Evolutionary conservation across 2,888 invertebrate species (phyloP).

Genomic region (Empis livida): DNA sequence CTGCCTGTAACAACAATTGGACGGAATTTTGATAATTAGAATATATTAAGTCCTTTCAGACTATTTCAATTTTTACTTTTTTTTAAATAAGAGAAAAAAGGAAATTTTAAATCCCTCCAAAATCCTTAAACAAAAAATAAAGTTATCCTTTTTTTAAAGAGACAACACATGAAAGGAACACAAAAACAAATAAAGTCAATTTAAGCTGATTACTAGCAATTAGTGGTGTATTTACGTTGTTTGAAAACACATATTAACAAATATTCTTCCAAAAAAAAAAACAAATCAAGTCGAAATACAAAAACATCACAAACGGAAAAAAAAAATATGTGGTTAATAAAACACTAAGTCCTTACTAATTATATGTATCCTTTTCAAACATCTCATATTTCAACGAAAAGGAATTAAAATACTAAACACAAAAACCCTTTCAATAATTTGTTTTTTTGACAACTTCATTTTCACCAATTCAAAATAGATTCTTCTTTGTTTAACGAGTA

Average conservation of each 20-base stretch:
- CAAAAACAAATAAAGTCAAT: no score
- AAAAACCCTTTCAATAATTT: neutral
- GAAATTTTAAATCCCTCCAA: neutral
- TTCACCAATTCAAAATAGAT: neutral
- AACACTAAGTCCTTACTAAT: constrained; percentile 12
- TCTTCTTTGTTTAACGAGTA: no score
- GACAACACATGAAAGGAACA: no score
- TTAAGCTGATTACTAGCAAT: neutral
- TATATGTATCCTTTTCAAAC: no score
- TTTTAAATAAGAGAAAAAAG: neutral
- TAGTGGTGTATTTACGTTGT: neutral
- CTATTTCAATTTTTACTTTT: neutral
- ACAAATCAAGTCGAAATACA: neutral
- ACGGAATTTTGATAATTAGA: constrained; percentile 29
- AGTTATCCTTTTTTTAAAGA: neutral
- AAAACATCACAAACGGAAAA: neutral
- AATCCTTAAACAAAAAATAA: neutral
- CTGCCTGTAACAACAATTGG: constrained; percentile 51
- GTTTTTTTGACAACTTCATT: neutral
- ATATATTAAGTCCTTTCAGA: constrained; percentile 25
- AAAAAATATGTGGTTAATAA: neutral
- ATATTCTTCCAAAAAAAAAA: neutral
- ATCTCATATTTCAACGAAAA: neutral
- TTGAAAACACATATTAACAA: no score
- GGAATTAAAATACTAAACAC: neutral